A percentile compares a stretch with the other conserved stretches of the same genome.
Evolutionary conservation across 2,797 vertebrate species (phyloP).

Genomic region (Darevskia mixta): DNA sequence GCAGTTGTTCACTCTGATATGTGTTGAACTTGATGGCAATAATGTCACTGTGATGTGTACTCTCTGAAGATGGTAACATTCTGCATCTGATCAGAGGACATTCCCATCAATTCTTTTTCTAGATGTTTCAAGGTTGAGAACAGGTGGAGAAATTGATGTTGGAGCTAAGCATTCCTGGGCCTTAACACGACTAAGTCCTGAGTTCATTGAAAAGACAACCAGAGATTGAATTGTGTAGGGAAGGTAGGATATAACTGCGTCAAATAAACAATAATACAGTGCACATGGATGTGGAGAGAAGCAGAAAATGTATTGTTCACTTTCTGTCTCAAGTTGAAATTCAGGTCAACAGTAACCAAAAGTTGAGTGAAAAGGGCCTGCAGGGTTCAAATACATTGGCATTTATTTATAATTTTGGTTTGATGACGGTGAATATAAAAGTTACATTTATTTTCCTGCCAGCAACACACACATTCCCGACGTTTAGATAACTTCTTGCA

Average conservation of each 20-base stretch:
- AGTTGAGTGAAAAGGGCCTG: conserved; percentile 26
- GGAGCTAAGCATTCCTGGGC: neutral
- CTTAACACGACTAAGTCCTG: neutral
- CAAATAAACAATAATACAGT: too few species aligned
- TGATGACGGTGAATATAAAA: conserved; percentile 51
- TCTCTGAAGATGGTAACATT: neutral
- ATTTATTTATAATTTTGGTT: neutral
- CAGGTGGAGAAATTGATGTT: neutral
- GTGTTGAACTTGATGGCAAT: too few species aligned
- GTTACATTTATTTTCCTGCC: conserved; percentile 64
- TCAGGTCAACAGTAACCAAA: conserved; percentile 64
- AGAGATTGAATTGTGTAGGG: neutral
- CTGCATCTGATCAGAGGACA: neutral
- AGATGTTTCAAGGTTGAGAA: neutral
- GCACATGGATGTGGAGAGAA: conserved; percentile 40
- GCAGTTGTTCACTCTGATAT: too few species aligned
- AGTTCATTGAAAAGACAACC: neutral
- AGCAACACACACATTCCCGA: conserved; percentile 61
- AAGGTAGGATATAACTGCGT: too few species aligned
- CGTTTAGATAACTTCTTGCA: conserved; percentile 66
- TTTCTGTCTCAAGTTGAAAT: conserved; percentile 69
- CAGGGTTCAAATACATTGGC: neutral
- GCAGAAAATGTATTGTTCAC: conserved; percentile 49
- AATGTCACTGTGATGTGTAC: neutral
- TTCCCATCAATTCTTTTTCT: neutral